Base-by-base conservation (phyloP, 2,797 vertebrate species). In the Megaceryle alcyon region DNA sequence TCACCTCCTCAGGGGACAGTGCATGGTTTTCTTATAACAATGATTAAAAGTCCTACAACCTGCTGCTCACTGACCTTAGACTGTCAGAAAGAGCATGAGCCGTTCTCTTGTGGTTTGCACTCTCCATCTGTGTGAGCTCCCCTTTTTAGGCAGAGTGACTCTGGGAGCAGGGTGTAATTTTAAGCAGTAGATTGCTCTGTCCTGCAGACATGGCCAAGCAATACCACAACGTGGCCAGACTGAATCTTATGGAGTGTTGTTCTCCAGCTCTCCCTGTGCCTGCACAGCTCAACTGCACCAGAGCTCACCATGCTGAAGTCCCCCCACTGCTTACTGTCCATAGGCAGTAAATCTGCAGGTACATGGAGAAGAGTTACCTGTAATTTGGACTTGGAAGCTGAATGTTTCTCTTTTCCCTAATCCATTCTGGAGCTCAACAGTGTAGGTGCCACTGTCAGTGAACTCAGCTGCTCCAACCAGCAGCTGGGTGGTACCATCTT, bases 381-480 rank as follows among this genome's bases (percentile, higher is more conserved):
- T 98, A 71, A 99, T 98, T 69, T 97, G 97, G 76, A 99, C 96
- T 88, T 98, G 97, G 94, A 98, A 98, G 81, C 94, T 98, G 94
- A 98, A 98, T 10, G 97, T 94, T 77, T 98, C 98, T 28, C 76
- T 97, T 85, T 98, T 97, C 12, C 98, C 98, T 41, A 86, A 96
- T 3, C 93, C 82, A 4, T 98, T 98, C 94, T 97, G 98, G 71
- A 99, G 94, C 84, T 97, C 61, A 82, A 99, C 87, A 0, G 98
- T 97, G 96, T 99, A 99, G 95, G 97, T 95, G 69, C 99, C 99
- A 0, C 98, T 97, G 94, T 99, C 98, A 0, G 95, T 92, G 91
- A 98, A 97, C 82, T 98, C 98, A 1, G 99, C 98, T 5, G 94
- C 94, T 6, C 98, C 98, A 21, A 99, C 98, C 93, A 99, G 97